These are phyloP conservation scores for Aphelinus atriplicis DNA, from an alignment of 1,140 invertebrate species.

Conservation along the genomic window DNA sequence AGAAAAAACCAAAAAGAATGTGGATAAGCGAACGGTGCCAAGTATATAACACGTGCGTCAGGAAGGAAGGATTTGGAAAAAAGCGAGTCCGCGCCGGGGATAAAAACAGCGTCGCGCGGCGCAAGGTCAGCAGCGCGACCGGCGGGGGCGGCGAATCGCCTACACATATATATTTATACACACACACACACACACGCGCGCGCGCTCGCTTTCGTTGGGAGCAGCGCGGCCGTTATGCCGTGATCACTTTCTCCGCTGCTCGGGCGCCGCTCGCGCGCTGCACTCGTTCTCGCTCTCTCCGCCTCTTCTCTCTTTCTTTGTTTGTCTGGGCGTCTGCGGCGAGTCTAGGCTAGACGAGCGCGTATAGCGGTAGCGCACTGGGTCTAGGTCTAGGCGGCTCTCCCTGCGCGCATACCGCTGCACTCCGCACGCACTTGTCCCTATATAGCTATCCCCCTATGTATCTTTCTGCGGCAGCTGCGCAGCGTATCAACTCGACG, in stretches of 20 bases:
- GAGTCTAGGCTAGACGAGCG: slow-evolving; percentile 42
- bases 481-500: no score
- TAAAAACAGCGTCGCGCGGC: no score
- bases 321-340: slow-evolving; percentile 14
- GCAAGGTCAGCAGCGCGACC: no score
- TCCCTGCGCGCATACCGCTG: background rate
- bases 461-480: background rate
- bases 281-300: slow-evolving; percentile 58
- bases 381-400: slow-evolving; percentile 63
- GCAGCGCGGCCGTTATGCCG: background rate
- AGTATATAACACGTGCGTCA: no score
- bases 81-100: no score
- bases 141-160: no score
- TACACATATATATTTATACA: no score
- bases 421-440: background rate
- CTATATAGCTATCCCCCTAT: slow-evolving; percentile 7
- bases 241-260: no score
- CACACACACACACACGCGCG: no score
- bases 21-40: no score
- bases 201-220: background rate
- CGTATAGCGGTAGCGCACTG: slow-evolving; percentile 50
- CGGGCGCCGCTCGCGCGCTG: background rate
- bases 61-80: no score
- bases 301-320: slow-evolving; percentile 37
- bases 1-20: no score